Evolutionary conservation across 92 coral and sea anemone genomes (phyloP), one percentile per base, ranked within the genome.

Genomic region (Montipora capitata): DNA sequence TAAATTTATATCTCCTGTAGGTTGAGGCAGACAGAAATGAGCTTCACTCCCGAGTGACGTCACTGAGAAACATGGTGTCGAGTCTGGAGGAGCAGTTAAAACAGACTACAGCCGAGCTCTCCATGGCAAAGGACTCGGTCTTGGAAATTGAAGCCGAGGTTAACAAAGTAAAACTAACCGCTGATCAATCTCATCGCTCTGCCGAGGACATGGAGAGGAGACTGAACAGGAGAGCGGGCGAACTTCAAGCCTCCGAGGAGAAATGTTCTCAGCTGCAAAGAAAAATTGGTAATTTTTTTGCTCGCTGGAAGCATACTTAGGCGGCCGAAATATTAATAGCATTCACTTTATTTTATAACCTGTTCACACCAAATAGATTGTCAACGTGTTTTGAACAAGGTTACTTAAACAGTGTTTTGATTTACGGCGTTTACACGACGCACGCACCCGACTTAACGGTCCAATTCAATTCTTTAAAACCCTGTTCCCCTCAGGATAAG

Each of bases 171-270:
- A 86, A 92, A 39, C 69, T 97, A 41, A 85, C 92, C 82, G 94
- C 94, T 56, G 99, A 97, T 68, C 99, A 97, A 78, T 95, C 97
- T 16, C 96, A 97, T 69, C 91, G 99, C 76, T 85, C 99, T 14
- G 96, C 92, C 2, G 99, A 97, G 54, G 99, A 97, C 91, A 91
- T 85, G 87, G 96, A 97, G 81, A 91, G 99, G 59, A 93, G 96
- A 68, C 94, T 97, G 74, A 88, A 65, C 48, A 90, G 98, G 38
- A 92, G 89, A 45, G 98, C 96, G 4, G 98, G 98, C 1, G 98
- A 96, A 54, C 87, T 97, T 38, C 97, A 96, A 43, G 99, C 97
- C 10, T 79, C 90, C 17, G 95, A 96, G 35, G 99, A 97, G 83
- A 97, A 96, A 43, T 83, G 85, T 51, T 76, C 81, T 9, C 90